A percentile compares a stretch with the other conserved stretches of the same genome.
Evolutionary conservation across 2,113 vertebrate genomes (phyloP).

Genomic region (Aplodontia rufa): DNA sequence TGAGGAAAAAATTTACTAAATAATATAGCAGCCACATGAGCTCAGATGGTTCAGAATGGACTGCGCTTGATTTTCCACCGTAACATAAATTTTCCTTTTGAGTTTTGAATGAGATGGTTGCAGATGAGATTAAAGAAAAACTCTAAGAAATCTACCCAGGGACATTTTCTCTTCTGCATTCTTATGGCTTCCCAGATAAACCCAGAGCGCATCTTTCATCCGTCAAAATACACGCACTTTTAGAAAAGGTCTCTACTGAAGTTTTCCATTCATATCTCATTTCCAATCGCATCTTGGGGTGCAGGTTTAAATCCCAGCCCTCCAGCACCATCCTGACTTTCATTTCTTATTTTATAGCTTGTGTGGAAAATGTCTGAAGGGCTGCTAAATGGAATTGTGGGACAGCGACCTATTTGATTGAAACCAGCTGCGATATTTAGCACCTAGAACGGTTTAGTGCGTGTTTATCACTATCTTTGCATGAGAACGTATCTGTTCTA

Average conservation of each 20-base stretch:
- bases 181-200: constrained; percentile 12
- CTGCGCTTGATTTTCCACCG: neutral
- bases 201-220: constrained; percentile 10
- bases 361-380: constrained; percentile 61
- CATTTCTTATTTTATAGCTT: constrained; percentile 40
- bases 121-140: too few species aligned
- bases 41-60: neutral
- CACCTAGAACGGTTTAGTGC: neutral
- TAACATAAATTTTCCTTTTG: constrained; percentile 12
- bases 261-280: constrained; percentile 45
- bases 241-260: constrained; percentile 5
- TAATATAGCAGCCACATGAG: neutral
- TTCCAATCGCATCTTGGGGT: constrained; percentile 35
- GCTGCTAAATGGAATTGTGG: constrained; percentile 49
- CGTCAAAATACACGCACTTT: constrained; percentile 30
- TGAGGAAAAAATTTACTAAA: neutral
- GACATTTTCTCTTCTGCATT: neutral
- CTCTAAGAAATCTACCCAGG: neutral
- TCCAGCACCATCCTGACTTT: constrained; percentile 27
- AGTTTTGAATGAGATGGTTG: too few species aligned
- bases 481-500: neutral
- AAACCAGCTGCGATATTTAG: neutral
- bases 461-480: neutral
- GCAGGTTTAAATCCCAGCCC: neutral
- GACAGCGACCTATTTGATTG: neutral